Base-by-base conservation (phyloP, 2,888 invertebrate species). In the Spodoptera littoralis region DNA sequence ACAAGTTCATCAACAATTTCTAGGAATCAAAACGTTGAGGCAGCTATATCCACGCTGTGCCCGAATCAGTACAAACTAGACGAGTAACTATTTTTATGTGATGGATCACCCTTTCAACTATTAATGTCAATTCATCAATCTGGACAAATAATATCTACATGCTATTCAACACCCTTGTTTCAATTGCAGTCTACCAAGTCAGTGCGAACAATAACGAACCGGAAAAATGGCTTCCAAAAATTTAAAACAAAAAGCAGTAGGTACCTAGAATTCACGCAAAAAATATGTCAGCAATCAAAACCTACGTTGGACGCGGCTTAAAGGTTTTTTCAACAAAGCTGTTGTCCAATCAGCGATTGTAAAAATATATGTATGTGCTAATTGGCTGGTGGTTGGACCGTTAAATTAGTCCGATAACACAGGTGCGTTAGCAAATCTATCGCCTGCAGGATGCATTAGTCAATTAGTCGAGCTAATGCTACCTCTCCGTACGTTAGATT, bases 351-450 rank as follows among this genome's bases (percentile, higher is more conserved):
- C 18, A 55, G 70, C 11, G 4, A 30, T 50, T 24, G 54, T 51
- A 58, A 54, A 71, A 65, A 56, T 50, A 8, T 49, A 13, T 18
- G 36, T 5, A 11, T 4, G 24, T 49, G 44, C 60, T 50, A 49
- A 71, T 69, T 69, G 18, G 46, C 41, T 9, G 13, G 61, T 49
- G 43, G 54, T 66, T 61, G 36, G 50, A 60, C 46, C 66, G 61
- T 72, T 72, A 61, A 70, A 70, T 66, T 57, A 63, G 48, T 42
- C 44, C 42, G 58, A 67, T 63, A 54, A 47, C 55, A 51, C 18
- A 52, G 22, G 70, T 68, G 57, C 66, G 75, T 73, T 69, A 72
- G 63, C 57, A 66, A 63, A 76, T 66, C 62, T 73, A 50, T 70
- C 71, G 59, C 63, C 60, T 13, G 60, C 59, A 69, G 65, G 70